phyloP scores from a whole-genome alignment of 2,797 vertebrate species.

The Poecile montanus region DNA sequence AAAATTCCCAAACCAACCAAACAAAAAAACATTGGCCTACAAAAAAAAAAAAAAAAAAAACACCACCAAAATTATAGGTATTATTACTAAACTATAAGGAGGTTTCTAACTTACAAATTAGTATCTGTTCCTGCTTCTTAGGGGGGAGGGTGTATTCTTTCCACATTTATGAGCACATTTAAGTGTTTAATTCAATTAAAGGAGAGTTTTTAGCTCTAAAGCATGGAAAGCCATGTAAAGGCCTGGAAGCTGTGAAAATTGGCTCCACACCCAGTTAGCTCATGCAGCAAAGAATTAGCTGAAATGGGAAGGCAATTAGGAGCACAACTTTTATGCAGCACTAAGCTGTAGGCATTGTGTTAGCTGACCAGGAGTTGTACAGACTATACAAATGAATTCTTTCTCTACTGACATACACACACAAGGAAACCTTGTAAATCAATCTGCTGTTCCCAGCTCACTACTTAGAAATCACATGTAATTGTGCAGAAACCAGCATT shows the following conservation, averaged over 20 bases:
- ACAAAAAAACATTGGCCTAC: rapidly evolving
- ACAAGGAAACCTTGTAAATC: background rate
- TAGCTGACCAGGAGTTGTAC: background rate
- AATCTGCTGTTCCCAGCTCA: background rate
- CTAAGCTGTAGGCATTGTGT: constrained; percentile 22
- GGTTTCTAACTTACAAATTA: background rate
- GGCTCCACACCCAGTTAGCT: background rate
- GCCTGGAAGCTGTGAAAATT: constrained; percentile 29
- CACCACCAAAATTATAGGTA: background rate
- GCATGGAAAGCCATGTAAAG: background rate
- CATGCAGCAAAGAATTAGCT: constrained; percentile 25
- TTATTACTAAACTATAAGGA: background rate
- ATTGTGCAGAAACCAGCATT: background rate
- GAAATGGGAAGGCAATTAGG: constrained; percentile 18
- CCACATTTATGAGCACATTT: background rate
- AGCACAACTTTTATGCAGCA: constrained; percentile 20
- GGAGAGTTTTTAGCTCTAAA: background rate
- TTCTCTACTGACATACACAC: background rate
- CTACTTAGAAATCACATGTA: background rate
- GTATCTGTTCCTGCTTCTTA: constrained; percentile 3
- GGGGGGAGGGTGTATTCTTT: background rate
- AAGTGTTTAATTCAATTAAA: constrained; percentile 26
- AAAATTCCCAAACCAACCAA: background rate
- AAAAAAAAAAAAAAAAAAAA: background rate
- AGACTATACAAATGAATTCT: background rate